Conservation (phyloP, 2,888 invertebrate species). For the Chloroclystis v-ata region DNA sequence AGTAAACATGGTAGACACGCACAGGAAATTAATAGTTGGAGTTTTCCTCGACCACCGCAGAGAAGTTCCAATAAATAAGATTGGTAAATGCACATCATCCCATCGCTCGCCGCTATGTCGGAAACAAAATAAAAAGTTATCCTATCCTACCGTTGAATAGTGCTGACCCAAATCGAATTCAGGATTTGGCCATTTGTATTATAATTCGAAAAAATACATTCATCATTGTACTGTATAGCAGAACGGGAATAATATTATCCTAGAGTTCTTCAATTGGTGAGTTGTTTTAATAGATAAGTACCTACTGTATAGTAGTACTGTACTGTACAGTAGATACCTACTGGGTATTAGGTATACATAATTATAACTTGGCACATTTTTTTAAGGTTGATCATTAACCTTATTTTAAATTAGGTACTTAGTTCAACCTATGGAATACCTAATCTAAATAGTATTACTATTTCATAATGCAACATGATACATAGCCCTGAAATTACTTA, state of each 20-base stretch:
- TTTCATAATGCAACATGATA: too few relatives aligned
- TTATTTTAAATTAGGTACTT: too few relatives aligned
- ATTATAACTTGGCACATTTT: too few relatives aligned
- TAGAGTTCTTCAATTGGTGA: too few relatives aligned
- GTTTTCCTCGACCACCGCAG: slow-evolving; percentile 57
- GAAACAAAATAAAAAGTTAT: slow-evolving; percentile 60
- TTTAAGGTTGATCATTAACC: too few relatives aligned
- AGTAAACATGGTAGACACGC: slow-evolving; percentile 40
- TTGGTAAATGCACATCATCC: slow-evolving; percentile 58
- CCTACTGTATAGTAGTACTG: too few relatives aligned
- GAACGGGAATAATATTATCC: background rate
- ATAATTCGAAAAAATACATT: slow-evolving; percentile 33
- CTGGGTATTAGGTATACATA: too few relatives aligned
- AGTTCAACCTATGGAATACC: too few relatives aligned
- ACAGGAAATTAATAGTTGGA: slow-evolving; percentile 73
- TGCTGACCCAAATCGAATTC: background rate
- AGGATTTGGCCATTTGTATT: slow-evolving; percentile 3
- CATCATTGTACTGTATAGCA: slow-evolving; percentile 34
- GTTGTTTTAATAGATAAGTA: too few relatives aligned
- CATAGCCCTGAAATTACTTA: too few relatives aligned
- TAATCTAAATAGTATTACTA: too few relatives aligned
- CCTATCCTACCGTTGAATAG: slow-evolving; percentile 7
- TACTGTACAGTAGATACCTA: too few relatives aligned
- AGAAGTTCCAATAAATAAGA: slow-evolving; percentile 70
- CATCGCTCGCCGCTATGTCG: slow-evolving; percentile 42